phyloP scores from a whole-genome alignment of 2,888 invertebrate genomes.

The Danaus chrysippus region DNA sequence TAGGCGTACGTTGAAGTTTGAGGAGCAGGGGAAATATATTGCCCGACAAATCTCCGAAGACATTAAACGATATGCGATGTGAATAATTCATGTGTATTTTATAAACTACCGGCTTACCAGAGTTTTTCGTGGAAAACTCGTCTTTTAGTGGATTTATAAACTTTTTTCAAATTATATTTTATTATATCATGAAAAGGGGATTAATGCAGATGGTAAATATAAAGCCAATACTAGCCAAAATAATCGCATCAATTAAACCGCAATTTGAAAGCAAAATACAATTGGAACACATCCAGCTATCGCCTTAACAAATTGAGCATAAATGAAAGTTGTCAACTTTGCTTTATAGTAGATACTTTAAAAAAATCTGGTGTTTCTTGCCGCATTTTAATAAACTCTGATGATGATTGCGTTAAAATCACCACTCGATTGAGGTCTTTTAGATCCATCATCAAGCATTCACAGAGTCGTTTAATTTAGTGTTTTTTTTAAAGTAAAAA shows the following conservation, averaged over 20 bases:
- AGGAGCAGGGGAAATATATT: constrained; percentile 25
- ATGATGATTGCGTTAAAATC: neutral
- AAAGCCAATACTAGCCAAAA: neutral
- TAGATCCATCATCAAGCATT: too few relatives aligned
- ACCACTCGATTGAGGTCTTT: too few relatives aligned
- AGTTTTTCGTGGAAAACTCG: constrained; percentile 11
- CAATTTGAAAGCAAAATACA: constrained; percentile 3
- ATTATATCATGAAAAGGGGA: neutral
- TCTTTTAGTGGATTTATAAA: neutral
- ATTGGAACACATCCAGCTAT: constrained; percentile 13
- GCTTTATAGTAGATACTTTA: neutral
- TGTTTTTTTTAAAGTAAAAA: too few relatives aligned
- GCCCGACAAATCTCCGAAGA: constrained; percentile 27
- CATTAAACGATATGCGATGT: constrained; percentile 25
- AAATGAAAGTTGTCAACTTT: constrained; percentile 14
- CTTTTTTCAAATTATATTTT: neutral
- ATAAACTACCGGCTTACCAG: constrained; percentile 17
- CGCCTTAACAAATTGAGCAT: constrained; percentile 22
- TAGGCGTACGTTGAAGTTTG: constrained; percentile 20
- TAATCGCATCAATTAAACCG: constrained; percentile 1
- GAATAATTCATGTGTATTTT: constrained; percentile 25
- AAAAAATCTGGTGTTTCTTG: neutral
- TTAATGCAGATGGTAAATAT: neutral
- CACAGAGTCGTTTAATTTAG: too few relatives aligned
- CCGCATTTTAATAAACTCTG: neutral